Conservation (phyloP, 2,113 vertebrate species). For the Anser brachyrhynchus region DNA sequence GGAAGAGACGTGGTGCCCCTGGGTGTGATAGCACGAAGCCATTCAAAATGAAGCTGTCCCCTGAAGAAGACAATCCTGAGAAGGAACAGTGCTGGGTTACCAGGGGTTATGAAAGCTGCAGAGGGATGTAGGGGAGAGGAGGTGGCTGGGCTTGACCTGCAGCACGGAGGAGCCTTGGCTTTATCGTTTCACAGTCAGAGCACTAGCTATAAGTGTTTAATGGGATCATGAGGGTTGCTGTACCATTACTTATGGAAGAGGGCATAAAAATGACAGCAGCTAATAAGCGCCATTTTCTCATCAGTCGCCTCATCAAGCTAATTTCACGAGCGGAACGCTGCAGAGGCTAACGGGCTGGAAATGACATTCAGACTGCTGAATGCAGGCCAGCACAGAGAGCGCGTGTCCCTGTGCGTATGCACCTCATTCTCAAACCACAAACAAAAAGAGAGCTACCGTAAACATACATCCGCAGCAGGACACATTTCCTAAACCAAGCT, state of each 20-base stretch:
- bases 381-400: background rate
- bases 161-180: background rate
- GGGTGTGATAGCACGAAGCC: background rate
- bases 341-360: background rate
- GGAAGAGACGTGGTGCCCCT: background rate
- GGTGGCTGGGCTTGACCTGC: background rate
- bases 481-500: background rate
- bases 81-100: background rate
- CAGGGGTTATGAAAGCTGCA: background rate
- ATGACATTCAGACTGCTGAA: background rate
- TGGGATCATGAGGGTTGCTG: conserved; percentile 41
- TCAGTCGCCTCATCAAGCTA: conserved; percentile 51
- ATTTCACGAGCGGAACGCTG: conserved; percentile 34
- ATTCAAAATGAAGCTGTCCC: background rate
- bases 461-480: background rate
- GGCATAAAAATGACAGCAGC: conserved; percentile 60
- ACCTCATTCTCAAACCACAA: background rate
- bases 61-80: background rate
- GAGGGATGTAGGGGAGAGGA: background rate
- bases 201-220: background rate
- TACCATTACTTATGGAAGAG: background rate
- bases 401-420: background rate
- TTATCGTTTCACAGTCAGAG: background rate
- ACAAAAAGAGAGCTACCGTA: background rate
- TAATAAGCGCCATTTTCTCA: conserved; percentile 55